phyloP scores from a whole-genome alignment of 92 coral and sea anemone genomes.

The Parazoanthus swiftii region DNA sequence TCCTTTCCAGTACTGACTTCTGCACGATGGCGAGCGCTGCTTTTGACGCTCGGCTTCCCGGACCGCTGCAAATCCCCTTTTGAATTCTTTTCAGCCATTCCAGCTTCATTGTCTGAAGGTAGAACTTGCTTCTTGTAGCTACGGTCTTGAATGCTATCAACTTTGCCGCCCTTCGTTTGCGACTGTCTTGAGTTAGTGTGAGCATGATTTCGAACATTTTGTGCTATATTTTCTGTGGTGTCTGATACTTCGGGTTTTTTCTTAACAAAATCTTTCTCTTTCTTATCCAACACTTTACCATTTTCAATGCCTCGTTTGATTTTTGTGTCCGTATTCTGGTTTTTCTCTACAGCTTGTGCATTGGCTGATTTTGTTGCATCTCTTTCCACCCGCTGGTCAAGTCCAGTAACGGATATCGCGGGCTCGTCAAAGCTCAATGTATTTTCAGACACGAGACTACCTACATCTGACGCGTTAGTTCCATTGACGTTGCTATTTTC shows the following conservation, averaged over 20 bases:
- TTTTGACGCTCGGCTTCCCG: background rate
- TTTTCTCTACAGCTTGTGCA: background rate
- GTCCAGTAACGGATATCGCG: background rate
- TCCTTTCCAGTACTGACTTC: background rate
- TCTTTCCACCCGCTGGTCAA: background rate
- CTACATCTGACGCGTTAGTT: too few relatives aligned
- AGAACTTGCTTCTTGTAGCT: background rate
- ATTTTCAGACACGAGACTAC: background rate
- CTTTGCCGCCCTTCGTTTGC: background rate
- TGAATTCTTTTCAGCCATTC: background rate
- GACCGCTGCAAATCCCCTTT: background rate
- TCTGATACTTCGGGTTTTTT: background rate
- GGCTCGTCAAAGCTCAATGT: background rate
- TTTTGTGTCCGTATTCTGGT: background rate
- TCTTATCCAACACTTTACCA: background rate
- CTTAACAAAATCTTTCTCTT: background rate
- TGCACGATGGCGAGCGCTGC: background rate
- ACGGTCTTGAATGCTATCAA: background rate
- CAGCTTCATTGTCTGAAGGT: background rate
- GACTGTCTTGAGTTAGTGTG: background rate
- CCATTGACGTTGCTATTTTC: background rate
- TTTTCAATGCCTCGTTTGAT: background rate
- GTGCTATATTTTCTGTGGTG: background rate
- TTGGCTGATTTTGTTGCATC: background rate
- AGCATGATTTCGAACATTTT: background rate